Percentiles rank a stretch among this genome's conserved stretches.
Evolutionary conservation across 2,888 invertebrate species (phyloP).

Genomic region (Lathronympha strigana): DNA sequence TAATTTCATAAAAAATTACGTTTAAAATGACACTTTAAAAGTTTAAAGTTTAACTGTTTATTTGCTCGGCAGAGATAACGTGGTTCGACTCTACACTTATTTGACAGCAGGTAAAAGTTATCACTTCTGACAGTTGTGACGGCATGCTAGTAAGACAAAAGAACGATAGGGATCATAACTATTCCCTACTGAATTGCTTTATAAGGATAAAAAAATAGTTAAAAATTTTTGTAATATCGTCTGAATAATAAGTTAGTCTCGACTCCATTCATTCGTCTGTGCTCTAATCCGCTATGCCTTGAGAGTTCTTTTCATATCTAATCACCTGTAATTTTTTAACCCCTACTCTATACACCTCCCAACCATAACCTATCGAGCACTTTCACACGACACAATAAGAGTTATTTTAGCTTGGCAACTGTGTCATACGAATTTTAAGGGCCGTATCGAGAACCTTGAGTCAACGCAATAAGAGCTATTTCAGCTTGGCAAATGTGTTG

Average conservation of each 20-base stretch:
- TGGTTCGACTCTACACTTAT: too few relatives aligned
- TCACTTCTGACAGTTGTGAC: too few relatives aligned
- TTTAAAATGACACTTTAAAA: too few relatives aligned
- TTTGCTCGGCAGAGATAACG: too few relatives aligned
- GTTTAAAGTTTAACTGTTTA: too few relatives aligned
- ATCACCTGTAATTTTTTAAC: slow-evolving; percentile 72
- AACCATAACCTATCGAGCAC: neutral
- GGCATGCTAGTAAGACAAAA: too few relatives aligned
- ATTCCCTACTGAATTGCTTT: too few relatives aligned
- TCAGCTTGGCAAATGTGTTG: neutral
- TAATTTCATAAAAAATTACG: too few relatives aligned
- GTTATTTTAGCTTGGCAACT: neutral
- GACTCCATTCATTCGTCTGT: slow-evolving; percentile 55
- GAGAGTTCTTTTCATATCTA: slow-evolving; percentile 72
- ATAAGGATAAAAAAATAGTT: too few relatives aligned
- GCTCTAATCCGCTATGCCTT: slow-evolving; percentile 60
- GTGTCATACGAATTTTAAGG: neutral
- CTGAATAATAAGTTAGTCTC: slow-evolving; percentile 18
- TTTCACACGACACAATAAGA: neutral
- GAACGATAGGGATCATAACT: too few relatives aligned
- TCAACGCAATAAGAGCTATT: neutral
- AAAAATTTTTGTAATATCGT: too few relatives aligned
- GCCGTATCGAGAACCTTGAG: neutral
- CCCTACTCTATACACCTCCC: slow-evolving; percentile 54
- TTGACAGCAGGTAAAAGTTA: too few relatives aligned